Evolutionary conservation across 2,113 vertebrate species (phyloP).

Genomic region (Haemorhous mexicanus): DNA sequence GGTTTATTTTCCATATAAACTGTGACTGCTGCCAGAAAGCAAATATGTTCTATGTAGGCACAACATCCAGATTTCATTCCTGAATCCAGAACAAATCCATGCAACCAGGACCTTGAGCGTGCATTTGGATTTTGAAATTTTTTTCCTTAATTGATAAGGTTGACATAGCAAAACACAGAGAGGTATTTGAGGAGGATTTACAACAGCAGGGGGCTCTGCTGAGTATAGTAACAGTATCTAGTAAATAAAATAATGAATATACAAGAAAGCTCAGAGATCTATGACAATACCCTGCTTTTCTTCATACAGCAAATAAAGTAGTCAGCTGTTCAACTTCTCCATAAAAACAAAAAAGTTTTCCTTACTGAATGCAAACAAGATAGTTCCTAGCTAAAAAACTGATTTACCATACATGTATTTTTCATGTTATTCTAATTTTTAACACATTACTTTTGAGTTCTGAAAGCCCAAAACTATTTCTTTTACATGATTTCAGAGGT

Average conservation of each 20-base stretch:
- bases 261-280: background rate
- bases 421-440: background rate
- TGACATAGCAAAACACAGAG: background rate
- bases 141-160: background rate
- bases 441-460: background rate
- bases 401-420: background rate
- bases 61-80: background rate
- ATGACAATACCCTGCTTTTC: background rate
- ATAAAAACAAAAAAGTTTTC: background rate
- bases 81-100: background rate
- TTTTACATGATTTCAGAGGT: background rate
- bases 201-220: constrained; percentile 40
- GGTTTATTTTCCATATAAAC: constrained; percentile 8
- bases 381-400: background rate
- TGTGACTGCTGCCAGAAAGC: background rate
- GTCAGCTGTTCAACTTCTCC: background rate
- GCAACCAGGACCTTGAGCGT: background rate
- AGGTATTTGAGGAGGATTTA: background rate
- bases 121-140: background rate
- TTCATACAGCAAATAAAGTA: background rate
- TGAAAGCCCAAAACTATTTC: background rate
- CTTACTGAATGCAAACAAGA: background rate
- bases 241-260: background rate
- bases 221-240: background rate
- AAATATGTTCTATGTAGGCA: background rate